These are phyloP conservation scores for Scaptodrosophila lebanonensis DNA, from an alignment of 1,140 invertebrate species.

Conservation along the genomic window DNA sequence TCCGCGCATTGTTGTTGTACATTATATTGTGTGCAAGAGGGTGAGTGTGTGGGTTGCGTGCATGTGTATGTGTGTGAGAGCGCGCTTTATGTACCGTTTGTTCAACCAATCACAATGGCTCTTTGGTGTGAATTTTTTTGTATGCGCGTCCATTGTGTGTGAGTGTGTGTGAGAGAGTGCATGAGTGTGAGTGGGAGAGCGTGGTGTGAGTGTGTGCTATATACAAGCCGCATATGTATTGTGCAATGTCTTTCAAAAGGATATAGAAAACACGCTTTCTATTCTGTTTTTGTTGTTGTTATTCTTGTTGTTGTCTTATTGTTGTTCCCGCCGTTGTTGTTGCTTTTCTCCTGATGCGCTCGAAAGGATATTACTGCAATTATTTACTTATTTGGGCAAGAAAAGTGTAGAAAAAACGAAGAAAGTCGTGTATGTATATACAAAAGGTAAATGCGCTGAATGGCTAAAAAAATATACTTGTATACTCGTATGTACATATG, in stretches of 20 bases:
- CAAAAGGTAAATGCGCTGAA: conserved; percentile 38
- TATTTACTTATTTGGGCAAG: conserved; percentile 74
- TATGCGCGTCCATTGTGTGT: conserved; percentile 63
- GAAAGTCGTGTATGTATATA: conserved; percentile 25
- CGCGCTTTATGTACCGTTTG: conserved; percentile 29
- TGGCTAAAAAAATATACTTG: conserved; percentile 38
- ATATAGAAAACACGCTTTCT: conserved; percentile 72
- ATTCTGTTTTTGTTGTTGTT: conserved; percentile 34
- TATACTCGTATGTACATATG: not conserved
- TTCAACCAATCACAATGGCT: conserved; percentile 73
- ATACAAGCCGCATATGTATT: conserved; percentile 56
- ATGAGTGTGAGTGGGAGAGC: not conserved
- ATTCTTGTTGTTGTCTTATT: too few relatives aligned
- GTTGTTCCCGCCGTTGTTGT: conserved; percentile 41
- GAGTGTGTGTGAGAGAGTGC: conserved; percentile 49
- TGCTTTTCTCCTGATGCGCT: conserved; percentile 61
- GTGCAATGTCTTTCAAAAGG: conserved; percentile 45
- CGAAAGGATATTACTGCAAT: conserved; percentile 73
- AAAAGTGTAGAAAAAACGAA: conserved; percentile 51
- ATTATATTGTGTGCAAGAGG: conserved; percentile 28
- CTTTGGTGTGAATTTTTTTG: conserved; percentile 73
- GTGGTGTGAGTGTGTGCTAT: conserved; percentile 32
- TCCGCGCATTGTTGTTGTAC: conserved; percentile 38
- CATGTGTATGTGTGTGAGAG: conserved; percentile 11
- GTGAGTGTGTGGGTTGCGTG: conserved; percentile 1